These are phyloP conservation scores for Tupaia chinensis DNA, from an alignment of 2,113 vertebrate species.

Conservation along the genomic window DNA sequence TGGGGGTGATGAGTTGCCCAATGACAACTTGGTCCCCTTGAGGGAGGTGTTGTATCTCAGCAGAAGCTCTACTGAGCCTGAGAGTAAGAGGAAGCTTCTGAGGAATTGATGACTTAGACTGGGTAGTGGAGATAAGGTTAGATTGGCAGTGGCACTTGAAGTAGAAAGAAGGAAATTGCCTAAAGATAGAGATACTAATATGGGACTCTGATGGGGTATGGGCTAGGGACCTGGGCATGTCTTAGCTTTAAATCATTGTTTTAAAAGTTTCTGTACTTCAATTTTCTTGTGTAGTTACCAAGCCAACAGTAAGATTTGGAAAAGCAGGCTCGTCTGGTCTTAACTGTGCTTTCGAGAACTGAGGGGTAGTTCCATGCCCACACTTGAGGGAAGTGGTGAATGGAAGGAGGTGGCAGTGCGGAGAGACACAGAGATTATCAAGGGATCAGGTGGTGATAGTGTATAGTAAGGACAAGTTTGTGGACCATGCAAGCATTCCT, in stretches of 20 bases:
- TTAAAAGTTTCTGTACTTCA: not conserved
- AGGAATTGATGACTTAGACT: not conserved
- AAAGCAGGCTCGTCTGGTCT: not conserved
- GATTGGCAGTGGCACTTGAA: not conserved
- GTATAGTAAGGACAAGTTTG: not conserved
- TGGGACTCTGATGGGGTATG: not conserved
- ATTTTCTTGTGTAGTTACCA: not conserved
- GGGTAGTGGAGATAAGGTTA: not conserved
- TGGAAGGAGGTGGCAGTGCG: not conserved
- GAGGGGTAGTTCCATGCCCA: not conserved
- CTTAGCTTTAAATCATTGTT: not conserved
- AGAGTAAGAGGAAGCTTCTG: not conserved
- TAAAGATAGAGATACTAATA: not conserved
- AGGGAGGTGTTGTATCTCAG: not conserved
- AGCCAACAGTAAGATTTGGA: not conserved
- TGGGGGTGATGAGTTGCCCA: not conserved
- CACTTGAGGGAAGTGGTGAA: not conserved
- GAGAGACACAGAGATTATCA: not conserved
- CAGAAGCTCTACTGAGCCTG: not conserved
- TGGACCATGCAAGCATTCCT: not conserved
- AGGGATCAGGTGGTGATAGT: not conserved
- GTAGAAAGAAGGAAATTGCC: not conserved
- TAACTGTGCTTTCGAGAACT: not conserved
- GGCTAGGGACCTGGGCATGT: not conserved
- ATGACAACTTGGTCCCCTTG: not conserved